Percentiles rank a stretch among this genome's conserved stretches.
phyloP scores from a whole-genome alignment of 2,888 invertebrate species.

The Nemurella pictetii region DNA sequence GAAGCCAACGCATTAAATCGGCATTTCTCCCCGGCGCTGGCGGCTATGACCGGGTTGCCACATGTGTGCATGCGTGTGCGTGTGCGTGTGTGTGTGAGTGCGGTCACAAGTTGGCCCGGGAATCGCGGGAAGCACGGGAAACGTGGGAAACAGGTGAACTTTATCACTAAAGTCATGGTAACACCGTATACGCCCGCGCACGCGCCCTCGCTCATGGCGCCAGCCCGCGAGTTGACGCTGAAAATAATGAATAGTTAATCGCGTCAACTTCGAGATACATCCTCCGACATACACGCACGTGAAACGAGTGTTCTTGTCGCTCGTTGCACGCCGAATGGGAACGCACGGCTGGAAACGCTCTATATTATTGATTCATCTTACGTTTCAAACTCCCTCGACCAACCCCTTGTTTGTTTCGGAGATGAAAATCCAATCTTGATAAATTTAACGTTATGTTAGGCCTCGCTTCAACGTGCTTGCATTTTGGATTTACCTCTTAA shows the following conservation, averaged over 20 bases:
- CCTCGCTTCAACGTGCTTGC: neutral
- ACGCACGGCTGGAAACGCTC: too few species aligned
- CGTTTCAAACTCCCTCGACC: neutral
- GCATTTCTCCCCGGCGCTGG: too few species aligned
- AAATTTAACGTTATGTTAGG: neutral
- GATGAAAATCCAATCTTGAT: neutral
- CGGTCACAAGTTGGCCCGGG: neutral
- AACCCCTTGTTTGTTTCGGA: neutral
- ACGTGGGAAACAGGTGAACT: neutral
- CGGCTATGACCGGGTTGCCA: neutral
- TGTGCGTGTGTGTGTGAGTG: neutral
- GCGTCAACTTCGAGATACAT: neutral
- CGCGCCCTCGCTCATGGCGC: neutral
- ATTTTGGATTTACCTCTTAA: neutral
- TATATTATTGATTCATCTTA: neutral
- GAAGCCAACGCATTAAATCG: too few species aligned
- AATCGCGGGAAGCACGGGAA: too few species aligned
- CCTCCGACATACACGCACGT: neutral
- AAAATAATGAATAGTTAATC: neutral
- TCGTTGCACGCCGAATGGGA: neutral
- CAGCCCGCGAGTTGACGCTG: neutral
- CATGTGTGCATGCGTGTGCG: neutral
- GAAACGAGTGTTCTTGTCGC: neutral
- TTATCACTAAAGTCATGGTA: neutral
- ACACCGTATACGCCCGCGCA: neutral